Base-by-base conservation (phyloP, 2,797 vertebrate genomes). In the Diglossa cyanea region DNA sequence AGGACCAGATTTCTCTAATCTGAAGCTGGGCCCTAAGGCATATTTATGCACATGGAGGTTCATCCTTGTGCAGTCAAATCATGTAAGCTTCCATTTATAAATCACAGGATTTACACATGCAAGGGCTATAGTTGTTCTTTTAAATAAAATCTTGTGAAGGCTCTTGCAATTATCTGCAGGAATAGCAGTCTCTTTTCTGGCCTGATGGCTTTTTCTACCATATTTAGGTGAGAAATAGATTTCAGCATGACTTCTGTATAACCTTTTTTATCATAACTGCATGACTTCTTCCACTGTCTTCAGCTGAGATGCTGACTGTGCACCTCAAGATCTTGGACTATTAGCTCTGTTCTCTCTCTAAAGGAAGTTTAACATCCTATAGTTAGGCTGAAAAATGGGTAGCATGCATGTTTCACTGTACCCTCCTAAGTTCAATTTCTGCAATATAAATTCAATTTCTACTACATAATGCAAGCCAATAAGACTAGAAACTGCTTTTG, bases 391-490 rank as follows among this genome's bases (percentile, higher is more conserved):
- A 89, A 87, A 92, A 93, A 83, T 65, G 35, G 45, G 28, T 17
- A 63, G 26, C 7, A 5, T 50, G 63, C 57, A 17, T 62, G 42
- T 92, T 89, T 89, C 81, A 75, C 58, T 88, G 57, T 78, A 51
- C 6, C 31, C 18, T 81, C 73, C 66, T 83, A 70, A 84, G 31
- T 81, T 90, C 66, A 95, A 66, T 95, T 94, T 90, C 71, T 91
- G 67, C 70, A 77, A 39, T 57, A 63, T 78, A 90, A 88, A 66
- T 91, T 90, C 68, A 70, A 78, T 95, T 91, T 81, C 83, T 76
- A 16, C 63, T 81, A 50, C 61, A 83, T 82, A 94, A 96, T 84
- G 74, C 63, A 82, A 90, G 68, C 51, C 93, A 94, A 75, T 76
- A 88, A 79, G 66, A 68, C 55, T 60, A 58, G 88, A 75, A 92